Evolutionary conservation across 2,888 invertebrate genomes (phyloP).

Genomic region (Drosophila nr. perissopoda): DNA sequence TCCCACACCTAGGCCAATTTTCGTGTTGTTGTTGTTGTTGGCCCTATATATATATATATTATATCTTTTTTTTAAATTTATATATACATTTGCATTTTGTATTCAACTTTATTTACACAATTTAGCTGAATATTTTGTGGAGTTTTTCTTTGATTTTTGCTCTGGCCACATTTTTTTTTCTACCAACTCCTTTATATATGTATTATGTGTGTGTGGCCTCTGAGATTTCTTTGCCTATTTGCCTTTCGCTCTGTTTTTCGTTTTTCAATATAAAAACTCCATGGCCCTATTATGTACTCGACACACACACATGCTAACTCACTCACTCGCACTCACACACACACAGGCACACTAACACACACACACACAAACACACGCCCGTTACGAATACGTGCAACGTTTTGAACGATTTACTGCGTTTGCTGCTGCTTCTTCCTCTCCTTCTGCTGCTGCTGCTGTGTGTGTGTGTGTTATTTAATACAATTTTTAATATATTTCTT

Average conservation of each 20-base stretch:
- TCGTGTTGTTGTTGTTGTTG: constrained; percentile 54
- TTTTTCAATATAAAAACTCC: constrained; percentile 76
- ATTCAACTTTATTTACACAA: constrained; percentile 50
- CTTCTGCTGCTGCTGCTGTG: constrained; percentile 27
- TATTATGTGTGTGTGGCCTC: constrained; percentile 41
- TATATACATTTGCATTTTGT: constrained; percentile 22
- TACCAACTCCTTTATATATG: constrained; percentile 37
- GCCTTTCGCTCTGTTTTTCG: constrained; percentile 40
- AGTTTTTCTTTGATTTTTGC: constrained; percentile 50
- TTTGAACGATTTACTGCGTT: constrained; percentile 35
- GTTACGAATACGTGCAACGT: constrained; percentile 61
- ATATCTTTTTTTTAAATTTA: constrained; percentile 26
- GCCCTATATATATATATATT: constrained; percentile 35
- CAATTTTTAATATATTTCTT: constrained; percentile 7
- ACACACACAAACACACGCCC: constrained; percentile 50
- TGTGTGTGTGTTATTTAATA: constrained; percentile 21
- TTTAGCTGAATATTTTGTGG: constrained; percentile 12
- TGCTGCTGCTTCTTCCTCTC: constrained; percentile 20
- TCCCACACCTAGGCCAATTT: constrained; percentile 49
- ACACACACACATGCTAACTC: constrained; percentile 68
- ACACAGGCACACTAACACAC: constrained; percentile 49
- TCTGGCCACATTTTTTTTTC: constrained; percentile 65
- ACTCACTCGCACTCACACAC: constrained; percentile 44
- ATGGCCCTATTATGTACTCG: constrained; percentile 80
- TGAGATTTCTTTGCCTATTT: constrained; percentile 32